phyloP scores from a whole-genome alignment of 2,888 invertebrate genomes.

The Odontothrips loti region DNA sequence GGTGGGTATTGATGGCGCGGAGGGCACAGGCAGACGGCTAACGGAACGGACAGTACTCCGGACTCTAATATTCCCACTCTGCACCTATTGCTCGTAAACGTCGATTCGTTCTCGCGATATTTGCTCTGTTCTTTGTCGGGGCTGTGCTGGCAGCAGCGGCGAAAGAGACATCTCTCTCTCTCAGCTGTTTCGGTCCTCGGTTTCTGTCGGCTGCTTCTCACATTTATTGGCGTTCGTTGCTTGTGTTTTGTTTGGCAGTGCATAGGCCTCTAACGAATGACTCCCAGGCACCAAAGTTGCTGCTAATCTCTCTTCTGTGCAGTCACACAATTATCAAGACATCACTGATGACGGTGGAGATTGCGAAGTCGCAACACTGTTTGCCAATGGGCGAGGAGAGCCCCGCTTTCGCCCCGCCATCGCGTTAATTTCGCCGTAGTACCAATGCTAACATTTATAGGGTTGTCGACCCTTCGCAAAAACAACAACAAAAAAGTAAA shows the following conservation, averaged over 20 bases:
- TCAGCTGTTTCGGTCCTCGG: background rate
- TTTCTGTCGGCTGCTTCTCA: too few species aligned
- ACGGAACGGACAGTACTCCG: background rate
- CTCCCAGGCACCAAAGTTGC: background rate
- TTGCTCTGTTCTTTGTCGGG: background rate
- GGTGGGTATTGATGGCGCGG: background rate
- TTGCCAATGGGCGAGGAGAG: background rate
- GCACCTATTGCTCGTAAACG: slow-evolving; percentile 6
- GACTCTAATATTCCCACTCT: background rate
- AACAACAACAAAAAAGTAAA: too few species aligned
- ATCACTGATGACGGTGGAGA: slow-evolving; percentile 6
- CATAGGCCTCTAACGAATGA: background rate
- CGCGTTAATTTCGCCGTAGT: too few species aligned
- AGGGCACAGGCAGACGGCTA: background rate
- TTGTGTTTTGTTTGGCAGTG: too few species aligned
- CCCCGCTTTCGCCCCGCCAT: background rate
- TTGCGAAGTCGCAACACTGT: slow-evolving; percentile 11
- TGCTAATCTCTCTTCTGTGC: slow-evolving; percentile 4
- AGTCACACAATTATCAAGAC: slow-evolving; percentile 21
- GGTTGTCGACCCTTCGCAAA: too few species aligned
- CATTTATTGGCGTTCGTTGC: too few species aligned
- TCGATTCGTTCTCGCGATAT: background rate
- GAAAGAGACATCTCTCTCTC: background rate
- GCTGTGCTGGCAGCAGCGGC: background rate
- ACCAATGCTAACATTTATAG: too few species aligned